Conservation (phyloP, 2,797 vertebrate genomes). For the Triplophysa yarkandensis region DNA sequence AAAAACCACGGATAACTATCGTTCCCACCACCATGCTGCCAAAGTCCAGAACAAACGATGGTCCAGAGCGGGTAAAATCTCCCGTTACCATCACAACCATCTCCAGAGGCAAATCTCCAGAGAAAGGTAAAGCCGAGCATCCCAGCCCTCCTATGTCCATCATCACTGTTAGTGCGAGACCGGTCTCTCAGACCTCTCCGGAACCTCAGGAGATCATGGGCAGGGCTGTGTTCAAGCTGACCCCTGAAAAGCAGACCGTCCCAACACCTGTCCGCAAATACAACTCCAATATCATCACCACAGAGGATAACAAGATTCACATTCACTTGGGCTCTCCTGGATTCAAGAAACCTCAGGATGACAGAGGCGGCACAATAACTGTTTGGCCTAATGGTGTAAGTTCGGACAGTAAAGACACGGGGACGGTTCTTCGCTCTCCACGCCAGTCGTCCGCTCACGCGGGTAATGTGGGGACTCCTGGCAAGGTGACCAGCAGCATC, state of each 20-base stretch:
- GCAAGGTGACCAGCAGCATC: constrained; percentile 94
- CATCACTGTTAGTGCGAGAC: constrained; percentile 86
- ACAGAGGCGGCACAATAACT: constrained; percentile 70
- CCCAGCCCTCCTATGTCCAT: constrained; percentile 87
- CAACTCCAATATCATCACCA: constrained; percentile 88
- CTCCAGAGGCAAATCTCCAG: constrained; percentile 84
- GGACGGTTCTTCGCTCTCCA: constrained; percentile 85
- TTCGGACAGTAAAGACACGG: constrained; percentile 80
- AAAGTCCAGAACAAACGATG: constrained; percentile 74
- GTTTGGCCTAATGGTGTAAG: constrained; percentile 75
- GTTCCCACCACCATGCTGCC: constrained; percentile 80
- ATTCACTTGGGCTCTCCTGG: constrained; percentile 88
- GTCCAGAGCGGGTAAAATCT: constrained; percentile 80
- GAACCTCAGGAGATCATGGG: constrained; percentile 79
- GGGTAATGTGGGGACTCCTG: constrained; percentile 66
- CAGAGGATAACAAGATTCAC: constrained; percentile 97
- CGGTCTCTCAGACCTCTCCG: constrained; percentile 76
- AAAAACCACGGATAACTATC: constrained; percentile 93
- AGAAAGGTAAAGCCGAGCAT: constrained; percentile 69
- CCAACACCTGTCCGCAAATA: constrained; percentile 78
- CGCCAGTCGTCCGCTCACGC: constrained; percentile 70
- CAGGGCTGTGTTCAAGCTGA: constrained; percentile 85
- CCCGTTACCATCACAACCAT: constrained; percentile 93
- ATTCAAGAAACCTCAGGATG: constrained; percentile 78
- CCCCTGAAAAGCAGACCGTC: constrained; percentile 83